These are phyloP conservation scores for Chelon labrosus DNA, from an alignment of 2,797 vertebrate species.

Conservation along the genomic window DNA sequence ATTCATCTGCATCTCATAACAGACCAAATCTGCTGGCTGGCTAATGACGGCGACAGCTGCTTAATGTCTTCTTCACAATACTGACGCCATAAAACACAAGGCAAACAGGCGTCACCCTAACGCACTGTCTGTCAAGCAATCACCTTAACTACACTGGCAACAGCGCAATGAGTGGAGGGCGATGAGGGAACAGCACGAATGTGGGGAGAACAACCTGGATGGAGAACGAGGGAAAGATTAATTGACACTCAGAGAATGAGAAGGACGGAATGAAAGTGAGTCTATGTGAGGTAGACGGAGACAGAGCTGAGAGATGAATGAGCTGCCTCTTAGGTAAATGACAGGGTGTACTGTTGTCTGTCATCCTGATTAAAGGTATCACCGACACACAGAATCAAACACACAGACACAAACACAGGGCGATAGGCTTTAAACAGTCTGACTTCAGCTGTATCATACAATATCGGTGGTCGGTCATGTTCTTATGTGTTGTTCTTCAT, in stretches of 20 bases:
- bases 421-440: not conserved
- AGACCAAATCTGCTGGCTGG: constrained; percentile 64
- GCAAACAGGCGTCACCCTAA: constrained; percentile 78
- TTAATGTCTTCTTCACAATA: constrained; percentile 80
- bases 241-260: constrained; percentile 71
- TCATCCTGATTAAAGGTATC: constrained; percentile 76
- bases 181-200: constrained; percentile 36
- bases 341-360: constrained; percentile 68
- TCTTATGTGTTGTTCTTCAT: constrained; percentile 22
- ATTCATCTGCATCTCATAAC: constrained; percentile 77
- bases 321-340: constrained; percentile 68
- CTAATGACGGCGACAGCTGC: constrained; percentile 80
- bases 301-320: constrained; percentile 60
- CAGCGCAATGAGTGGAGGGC: constrained; percentile 45
- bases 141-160: constrained; percentile 78
- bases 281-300: constrained; percentile 48
- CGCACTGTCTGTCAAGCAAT: constrained; percentile 79
- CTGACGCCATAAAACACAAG: constrained; percentile 79
- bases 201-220: constrained; percentile 36
- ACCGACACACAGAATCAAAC: constrained; percentile 46
- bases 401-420: constrained; percentile 6
- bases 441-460: not conserved
- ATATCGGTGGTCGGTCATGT: no score
- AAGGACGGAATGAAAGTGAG: constrained; percentile 59
- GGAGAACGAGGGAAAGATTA: constrained; percentile 65